phyloP scores from a whole-genome alignment of 2,113 vertebrate genomes.

The Zosterops borbonicus region DNA sequence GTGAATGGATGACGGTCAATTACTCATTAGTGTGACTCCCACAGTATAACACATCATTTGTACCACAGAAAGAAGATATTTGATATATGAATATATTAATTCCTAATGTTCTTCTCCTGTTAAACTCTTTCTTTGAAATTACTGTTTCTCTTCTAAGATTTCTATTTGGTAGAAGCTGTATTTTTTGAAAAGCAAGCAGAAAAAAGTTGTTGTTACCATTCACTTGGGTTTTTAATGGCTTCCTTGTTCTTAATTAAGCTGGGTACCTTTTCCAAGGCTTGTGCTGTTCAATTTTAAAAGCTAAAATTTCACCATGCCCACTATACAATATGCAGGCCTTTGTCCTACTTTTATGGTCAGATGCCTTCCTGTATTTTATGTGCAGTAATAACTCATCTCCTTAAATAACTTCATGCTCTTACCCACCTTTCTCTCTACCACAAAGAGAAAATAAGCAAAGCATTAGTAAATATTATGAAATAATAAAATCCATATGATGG shows the following conservation, averaged over 20 bases:
- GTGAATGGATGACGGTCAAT: neutral
- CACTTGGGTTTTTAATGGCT: neutral
- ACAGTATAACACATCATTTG: neutral
- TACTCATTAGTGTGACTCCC: neutral
- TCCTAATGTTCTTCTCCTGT: neutral
- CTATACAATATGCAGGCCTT: neutral
- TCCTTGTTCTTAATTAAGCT: neutral
- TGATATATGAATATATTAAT: neutral
- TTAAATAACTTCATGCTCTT: neutral
- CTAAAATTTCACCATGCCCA: neutral
- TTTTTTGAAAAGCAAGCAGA: neutral
- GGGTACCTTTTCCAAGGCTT: neutral
- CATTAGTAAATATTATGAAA: constrained; percentile 40
- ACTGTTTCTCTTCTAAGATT: neutral
- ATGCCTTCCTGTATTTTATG: neutral
- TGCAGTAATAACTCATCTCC: constrained; percentile 32
- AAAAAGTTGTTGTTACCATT: neutral
- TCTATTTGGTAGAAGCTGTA: neutral
- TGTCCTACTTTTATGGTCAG: neutral
- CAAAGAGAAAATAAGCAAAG: constrained; percentile 48
- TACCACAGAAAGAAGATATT: neutral
- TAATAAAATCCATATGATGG: neutral
- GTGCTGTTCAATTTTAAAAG: neutral
- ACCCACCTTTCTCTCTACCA: neutral
- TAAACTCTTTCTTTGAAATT: neutral